phyloP scores from a whole-genome alignment of 2,113 vertebrate species.

The Vidua macroura region DNA sequence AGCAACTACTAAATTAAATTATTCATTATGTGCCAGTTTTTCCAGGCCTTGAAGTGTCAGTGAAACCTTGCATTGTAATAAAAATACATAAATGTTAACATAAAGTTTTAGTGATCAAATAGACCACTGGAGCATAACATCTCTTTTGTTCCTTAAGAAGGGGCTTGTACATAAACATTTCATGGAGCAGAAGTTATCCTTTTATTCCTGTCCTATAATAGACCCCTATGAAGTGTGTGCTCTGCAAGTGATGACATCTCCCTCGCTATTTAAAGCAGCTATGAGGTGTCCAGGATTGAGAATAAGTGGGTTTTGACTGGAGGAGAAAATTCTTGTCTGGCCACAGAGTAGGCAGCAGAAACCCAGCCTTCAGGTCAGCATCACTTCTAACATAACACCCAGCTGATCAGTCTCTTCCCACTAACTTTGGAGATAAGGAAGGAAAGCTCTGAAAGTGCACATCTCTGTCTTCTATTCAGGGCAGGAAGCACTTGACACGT shows the following conservation, averaged over 20 bases:
- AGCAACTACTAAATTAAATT: neutral
- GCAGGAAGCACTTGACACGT: neutral
- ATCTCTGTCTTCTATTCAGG: neutral
- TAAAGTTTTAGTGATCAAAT: neutral
- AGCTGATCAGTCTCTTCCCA: neutral
- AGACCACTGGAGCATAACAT: neutral
- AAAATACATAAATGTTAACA: neutral
- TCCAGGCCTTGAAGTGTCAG: neutral
- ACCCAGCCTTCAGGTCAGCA: neutral
- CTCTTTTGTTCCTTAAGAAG: neutral
- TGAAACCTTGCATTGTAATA: neutral
- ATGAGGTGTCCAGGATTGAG: neutral
- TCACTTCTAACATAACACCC: neutral
- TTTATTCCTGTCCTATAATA: neutral
- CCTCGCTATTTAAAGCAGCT: neutral
- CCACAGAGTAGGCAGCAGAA: neutral
- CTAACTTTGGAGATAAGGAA: conserved; percentile 1
- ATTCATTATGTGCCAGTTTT: neutral
- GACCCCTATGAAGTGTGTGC: neutral
- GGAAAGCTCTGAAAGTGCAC: neutral
- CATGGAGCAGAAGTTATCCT: neutral
- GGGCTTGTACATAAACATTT: neutral
- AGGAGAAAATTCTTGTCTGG: neutral
- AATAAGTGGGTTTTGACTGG: neutral
- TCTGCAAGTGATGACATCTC: neutral